phyloP scores from a whole-genome alignment of 2,888 invertebrate species.

The Platerodrilus igneus region DNA sequence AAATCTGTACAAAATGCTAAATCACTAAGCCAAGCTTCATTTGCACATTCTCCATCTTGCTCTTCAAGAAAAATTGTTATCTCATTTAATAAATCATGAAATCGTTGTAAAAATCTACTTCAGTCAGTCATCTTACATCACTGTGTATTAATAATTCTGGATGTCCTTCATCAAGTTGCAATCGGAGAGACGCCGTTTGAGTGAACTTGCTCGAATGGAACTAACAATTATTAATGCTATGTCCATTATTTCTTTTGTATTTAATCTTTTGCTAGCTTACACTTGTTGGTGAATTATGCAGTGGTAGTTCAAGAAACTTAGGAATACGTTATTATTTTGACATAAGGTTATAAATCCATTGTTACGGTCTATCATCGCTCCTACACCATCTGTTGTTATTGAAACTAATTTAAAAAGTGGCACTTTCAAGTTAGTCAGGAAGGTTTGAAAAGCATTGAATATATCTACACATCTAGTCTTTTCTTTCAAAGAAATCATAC shows the following conservation, averaged over 20 bases:
- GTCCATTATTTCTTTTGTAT: too few relatives aligned
- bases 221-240: too few relatives aligned
- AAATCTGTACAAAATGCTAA: slow-evolving; percentile 18
- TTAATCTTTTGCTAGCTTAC: too few relatives aligned
- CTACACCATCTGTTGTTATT: too few relatives aligned
- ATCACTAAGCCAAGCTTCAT: slow-evolving; percentile 13
- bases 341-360: too few relatives aligned
- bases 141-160: slow-evolving; percentile 13
- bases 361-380: too few relatives aligned
- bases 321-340: too few relatives aligned
- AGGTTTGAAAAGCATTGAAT: too few relatives aligned
- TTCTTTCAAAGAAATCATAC: slow-evolving; percentile 24
- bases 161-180: slow-evolving; percentile 11
- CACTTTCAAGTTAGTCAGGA: too few relatives aligned
- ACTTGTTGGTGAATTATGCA: too few relatives aligned
- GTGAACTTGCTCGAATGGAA: slow-evolving; percentile 3
- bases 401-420: too few relatives aligned
- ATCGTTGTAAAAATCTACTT: slow-evolving; percentile 13
- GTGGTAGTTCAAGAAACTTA: too few relatives aligned
- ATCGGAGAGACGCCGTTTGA: slow-evolving; percentile 10
- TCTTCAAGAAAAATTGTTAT: slow-evolving; percentile 12
- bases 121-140: slow-evolving; percentile 15
- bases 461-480: slow-evolving; percentile 26
- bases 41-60: slow-evolving; percentile 7
- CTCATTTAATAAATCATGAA: slow-evolving; percentile 12